Evolutionary conservation across 2,888 invertebrate genomes (phyloP), one percentile per base, ranked within the genome.

Genomic region (Nysson spinosus): DNA sequence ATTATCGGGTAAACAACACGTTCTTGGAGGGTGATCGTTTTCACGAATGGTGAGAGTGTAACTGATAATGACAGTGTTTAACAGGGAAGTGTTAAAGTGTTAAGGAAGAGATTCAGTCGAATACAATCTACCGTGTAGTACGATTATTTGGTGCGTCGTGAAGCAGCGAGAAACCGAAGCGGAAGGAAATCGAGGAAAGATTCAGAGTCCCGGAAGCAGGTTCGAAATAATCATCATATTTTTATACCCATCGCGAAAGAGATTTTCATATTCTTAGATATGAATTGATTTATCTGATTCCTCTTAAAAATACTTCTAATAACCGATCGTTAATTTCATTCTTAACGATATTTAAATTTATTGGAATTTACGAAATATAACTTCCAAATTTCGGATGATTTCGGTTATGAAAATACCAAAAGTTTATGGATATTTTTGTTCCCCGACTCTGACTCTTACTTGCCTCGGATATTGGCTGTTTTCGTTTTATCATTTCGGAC

Each of bases 51-150:
- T 32, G 22, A 35, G 26, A 61, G 37, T 46, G 16, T 7, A 47
- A 46, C 26, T 22, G 56, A 44, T 43, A 44, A 37, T 14, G 30
- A 26, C 40, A 30, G 30, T 37, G 56, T 28, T 43, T 9, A 35
- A 28, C 16, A 26, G 11, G 16, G 19, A 19, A 30, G 58, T 51
- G 42, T 20, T 42, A 72, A 69, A 68, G 61, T 63, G 63, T 77
- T 77, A 77, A 80, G 68, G 65, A 79, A 77, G 79, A 83, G 80
- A 82, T 81, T 80, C 49, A 75, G 82, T 75, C 83, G 81, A 81
- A 83, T 83, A 82, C 82, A 77, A 77, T 70, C 69, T 73, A 77
- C 47, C 63, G 68, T 75, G 71, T 72, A 76, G 74, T 78, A 74
- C 61, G 55, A 72, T 76, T 75, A 74, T 74, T 56, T 20, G 65